Evolutionary conservation across 2,113 vertebrate species (phyloP).

Genomic region (Ctenomys sociabilis): DNA sequence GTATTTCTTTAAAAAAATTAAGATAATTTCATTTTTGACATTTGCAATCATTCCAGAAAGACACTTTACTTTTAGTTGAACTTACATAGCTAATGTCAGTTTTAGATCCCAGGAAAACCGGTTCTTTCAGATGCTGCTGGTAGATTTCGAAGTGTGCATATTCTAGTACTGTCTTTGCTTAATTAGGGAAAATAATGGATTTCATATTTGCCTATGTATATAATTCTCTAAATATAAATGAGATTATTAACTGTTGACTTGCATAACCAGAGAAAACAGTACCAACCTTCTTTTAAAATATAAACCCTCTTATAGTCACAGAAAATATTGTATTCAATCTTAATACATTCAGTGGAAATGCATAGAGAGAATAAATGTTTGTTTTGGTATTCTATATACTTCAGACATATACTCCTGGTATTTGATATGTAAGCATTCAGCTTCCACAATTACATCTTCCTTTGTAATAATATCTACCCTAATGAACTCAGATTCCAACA

Average conservation of each 20-base stretch:
- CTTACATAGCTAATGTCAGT: not conserved
- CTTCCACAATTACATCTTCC: conserved; percentile 5
- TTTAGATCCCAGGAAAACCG: conserved; percentile 7
- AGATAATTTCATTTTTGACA: not conserved
- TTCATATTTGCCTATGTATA: not conserved
- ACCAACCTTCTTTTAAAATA: not conserved
- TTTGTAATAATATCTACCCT: not conserved
- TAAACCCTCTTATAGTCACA: not conserved
- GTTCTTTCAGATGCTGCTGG: not conserved
- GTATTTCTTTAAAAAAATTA: not conserved
- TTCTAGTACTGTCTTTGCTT: not conserved
- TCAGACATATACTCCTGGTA: conserved; percentile 15
- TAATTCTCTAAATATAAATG: not conserved
- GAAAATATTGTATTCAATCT: not conserved
- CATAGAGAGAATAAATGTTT: not conserved
- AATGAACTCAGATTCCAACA: not conserved
- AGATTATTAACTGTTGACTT: not conserved
- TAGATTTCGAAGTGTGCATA: not conserved
- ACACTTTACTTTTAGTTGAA: not conserved
- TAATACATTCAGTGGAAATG: not conserved
- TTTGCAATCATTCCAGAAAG: not conserved
- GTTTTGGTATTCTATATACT: not conserved
- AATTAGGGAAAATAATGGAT: not conserved
- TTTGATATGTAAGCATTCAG: not conserved
- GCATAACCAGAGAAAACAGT: not conserved